Base-by-base conservation (phyloP, 2,888 invertebrate genomes). In the Seira sanloemensis region DNA sequence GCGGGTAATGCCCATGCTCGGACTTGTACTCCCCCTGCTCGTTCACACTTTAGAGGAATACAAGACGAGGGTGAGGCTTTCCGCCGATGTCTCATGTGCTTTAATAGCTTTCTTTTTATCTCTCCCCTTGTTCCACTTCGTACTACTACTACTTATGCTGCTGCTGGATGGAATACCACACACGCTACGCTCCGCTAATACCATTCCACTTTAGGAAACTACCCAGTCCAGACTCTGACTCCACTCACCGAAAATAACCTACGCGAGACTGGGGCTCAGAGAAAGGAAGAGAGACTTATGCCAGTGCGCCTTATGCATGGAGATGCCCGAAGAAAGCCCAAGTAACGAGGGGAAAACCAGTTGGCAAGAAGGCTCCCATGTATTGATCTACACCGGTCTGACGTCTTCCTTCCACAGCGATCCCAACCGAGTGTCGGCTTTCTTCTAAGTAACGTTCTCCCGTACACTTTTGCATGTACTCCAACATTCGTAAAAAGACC, bases 381-480 rank as follows among this genome's bases (percentile, higher is more conserved):
- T 86, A 82, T 84, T 84, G 86, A 84, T 86, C 83, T 86, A 76
- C 81, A 86, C 86, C 81, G 84, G 84, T 86, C 88, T 88, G 88
- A 88, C 88, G 88, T 88, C 88, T 88, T 88, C 87, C 88, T 85
- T 77, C 81, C 78, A 77, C 67, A 76, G 73, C 81, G 84, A 84
- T 86, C 84, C 80, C 72, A 62, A 82, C 84, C 86, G 81, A 78
- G n/a, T 67, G 69, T 75, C 54, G 66, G 72, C 65, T 66, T 77
- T 67, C 72, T 77, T 67, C 58, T 25, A 18, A 62, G 26, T 71
- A 68, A 71, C 23, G 27, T 58, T 78, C 75, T 75, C 18, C 24
- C 18, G 18, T 25, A 54, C 23, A 23, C 66, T 19, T 7, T 50
- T 19, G n/a, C 67, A 18, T 69, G 46, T 26, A 65, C 50, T 21